Evolutionary conservation across 2,888 invertebrate genomes (phyloP), one percentile per base, ranked within the genome.

Genomic region (Agriotes lineatus): DNA sequence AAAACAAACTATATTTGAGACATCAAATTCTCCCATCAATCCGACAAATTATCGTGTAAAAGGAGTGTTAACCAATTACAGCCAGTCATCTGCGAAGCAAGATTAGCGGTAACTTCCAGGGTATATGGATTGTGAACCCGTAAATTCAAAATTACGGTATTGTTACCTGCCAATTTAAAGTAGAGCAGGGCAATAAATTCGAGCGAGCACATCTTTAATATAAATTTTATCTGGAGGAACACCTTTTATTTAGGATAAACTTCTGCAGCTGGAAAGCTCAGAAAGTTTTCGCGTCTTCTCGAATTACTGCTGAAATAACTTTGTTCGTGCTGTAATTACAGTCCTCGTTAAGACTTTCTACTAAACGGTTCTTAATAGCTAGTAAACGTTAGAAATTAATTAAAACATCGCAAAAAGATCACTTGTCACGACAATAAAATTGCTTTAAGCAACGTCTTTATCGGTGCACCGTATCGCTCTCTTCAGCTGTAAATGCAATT

Each of bases 281-380:
- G 79, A 80, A 81, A 81, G 78, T 81, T 81, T 80, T 72, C 79
- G 74, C 80, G 79, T 79, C 79, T 79, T 76, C 78, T 65, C 75
- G 76, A 80, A 78, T 80, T 80, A 80, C 80, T 74, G 74, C 79
- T 73, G 79, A 77, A 80, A 80, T 80, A 81, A 80, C 78, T 80
- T 75, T 79, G 77, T 75, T 71, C 74, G 76, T 72, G 76, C 73
- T 74, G 80, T 80, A 81, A 81, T 81, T 81, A 79, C 80, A 76
- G 70, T 77, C 76, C 79, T 79, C 76, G 78, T 79, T 76, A 76
- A 78, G 77, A 75, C 76, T 77, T 76, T 72, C 72, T 70, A 67
- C 64, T 71, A 70, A 76, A 71, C 79, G 77, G 77, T 78, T 76
- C 76, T 78, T 80, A 78, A 79, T 78, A 75, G 77, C 66, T 79